Evolutionary conservation across 2,888 invertebrate genomes (phyloP), one percentile per base, ranked within the genome.

Genomic region (Mythimna albipuncta): DNA sequence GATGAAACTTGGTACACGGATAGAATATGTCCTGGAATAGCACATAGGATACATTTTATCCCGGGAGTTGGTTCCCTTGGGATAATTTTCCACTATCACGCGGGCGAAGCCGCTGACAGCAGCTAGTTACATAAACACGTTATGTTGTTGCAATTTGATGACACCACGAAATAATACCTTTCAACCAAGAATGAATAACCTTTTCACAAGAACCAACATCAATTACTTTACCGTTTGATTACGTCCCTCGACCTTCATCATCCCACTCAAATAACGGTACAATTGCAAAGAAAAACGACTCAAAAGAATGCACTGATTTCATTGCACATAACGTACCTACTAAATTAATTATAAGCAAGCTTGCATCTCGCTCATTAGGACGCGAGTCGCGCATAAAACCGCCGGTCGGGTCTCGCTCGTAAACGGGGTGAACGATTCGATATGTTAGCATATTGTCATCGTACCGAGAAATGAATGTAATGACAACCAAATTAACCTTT

Each of bases 381-480:
- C 11, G 35, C 91, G 91, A 86, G 75, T 82, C 74, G 83, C 77
- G 77, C 90, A 91, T 94, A 93, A 94, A 93, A 81, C 87, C 87
- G 90, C 89, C 86, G 79, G 90, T 89, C 86, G 79, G 75, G 79
- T 78, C 81, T 69, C 77, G 89, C 81, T 93, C 92, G 89, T 94
- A 94, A 94, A 94, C 86, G 89, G 91, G 94, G 92, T 93, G 94
- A 95, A 94, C 87, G 94, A 78, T 91, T 92, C 93, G 89, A 93
- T 92, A 93, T 91, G 91, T 85, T 83, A 90, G 88, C 88, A 85
- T 89, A 91, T 91, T 92, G 91, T 90, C 91, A 85, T 91, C 89
- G 86, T 91, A 91, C 91, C 84, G 86, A 93, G 93, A 92, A 92
- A 87, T 88, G 89, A 85, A 86, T 82, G 77, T 91, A 89, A 92